These are phyloP conservation scores for Oreochromis niloticus DNA, from an alignment of 2,113 vertebrate genomes.

Conservation along the genomic window DNA sequence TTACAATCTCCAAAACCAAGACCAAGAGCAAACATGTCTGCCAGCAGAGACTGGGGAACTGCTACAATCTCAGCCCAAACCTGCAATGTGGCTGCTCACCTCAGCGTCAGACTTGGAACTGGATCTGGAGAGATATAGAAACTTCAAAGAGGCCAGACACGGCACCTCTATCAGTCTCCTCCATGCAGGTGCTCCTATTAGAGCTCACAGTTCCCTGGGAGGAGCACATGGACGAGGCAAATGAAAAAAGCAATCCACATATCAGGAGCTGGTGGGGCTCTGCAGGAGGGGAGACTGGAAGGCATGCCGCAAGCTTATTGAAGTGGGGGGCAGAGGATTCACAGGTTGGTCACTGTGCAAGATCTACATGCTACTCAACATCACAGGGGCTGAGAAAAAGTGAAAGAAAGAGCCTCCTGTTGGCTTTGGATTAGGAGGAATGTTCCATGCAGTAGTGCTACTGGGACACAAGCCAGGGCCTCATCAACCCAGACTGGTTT, in stretches of 20 bases:
- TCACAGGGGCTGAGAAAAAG: not conserved
- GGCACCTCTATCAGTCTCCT: not conserved
- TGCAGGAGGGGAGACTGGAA: not conserved
- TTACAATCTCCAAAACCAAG: not conserved
- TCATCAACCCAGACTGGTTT: not conserved
- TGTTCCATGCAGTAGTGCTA: not conserved
- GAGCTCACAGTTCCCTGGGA: not conserved
- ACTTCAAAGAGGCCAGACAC: not conserved
- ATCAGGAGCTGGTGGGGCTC: not conserved
- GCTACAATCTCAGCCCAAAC: not conserved
- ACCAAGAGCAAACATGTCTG: not conserved
- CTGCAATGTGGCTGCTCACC: not conserved
- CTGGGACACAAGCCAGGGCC: not conserved
- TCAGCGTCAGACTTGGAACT: not conserved
- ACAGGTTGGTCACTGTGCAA: not conserved
- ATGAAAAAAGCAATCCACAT: not conserved
- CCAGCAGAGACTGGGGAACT: not conserved
- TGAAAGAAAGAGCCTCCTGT: not conserved
- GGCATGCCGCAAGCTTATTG: not conserved
- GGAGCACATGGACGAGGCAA: not conserved
- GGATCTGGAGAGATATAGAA: not conserved
- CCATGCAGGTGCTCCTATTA: not conserved
- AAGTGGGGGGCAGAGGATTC: not conserved
- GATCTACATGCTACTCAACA: not conserved
- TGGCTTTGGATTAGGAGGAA: not conserved